These are phyloP conservation scores for Amphipyra tragopoginis DNA, from an alignment of 2,888 invertebrate genomes.

Conservation along the genomic window DNA sequence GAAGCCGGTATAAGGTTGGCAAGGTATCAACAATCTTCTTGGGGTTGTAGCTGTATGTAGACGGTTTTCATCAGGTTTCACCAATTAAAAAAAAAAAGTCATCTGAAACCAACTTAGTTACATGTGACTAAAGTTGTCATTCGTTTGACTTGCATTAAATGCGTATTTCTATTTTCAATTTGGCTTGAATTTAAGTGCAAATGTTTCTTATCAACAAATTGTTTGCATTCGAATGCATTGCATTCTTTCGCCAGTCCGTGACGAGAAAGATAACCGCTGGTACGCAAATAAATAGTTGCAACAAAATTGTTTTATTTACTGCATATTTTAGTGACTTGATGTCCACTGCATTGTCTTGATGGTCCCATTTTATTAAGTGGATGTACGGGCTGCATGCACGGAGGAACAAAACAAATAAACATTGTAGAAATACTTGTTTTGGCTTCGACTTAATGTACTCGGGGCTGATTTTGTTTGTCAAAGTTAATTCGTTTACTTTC, in stretches of 20 bases:
- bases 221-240: slow-evolving; percentile 36
- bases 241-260: slow-evolving; percentile 36
- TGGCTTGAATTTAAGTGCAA: neutral
- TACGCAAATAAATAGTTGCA: slow-evolving; percentile 19
- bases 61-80: too few relatives aligned
- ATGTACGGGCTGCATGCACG: neutral
- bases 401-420: slow-evolving; percentile 14
- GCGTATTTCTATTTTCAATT: too few relatives aligned
- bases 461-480: neutral
- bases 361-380: slow-evolving; percentile 26
- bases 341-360: slow-evolving; percentile 26
- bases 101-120: too few relatives aligned
- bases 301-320: slow-evolving; percentile 5
- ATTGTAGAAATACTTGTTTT: slow-evolving; percentile 2
- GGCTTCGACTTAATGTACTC: neutral
- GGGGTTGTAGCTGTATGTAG: too few relatives aligned
- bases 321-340: slow-evolving; percentile 25
- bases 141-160: too few relatives aligned
- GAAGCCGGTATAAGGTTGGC: too few relatives aligned
- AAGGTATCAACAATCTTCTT: too few relatives aligned
- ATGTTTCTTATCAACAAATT: slow-evolving; percentile 41
- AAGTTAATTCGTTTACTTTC: too few relatives aligned
- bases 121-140: too few relatives aligned
- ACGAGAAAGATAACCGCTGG: slow-evolving; percentile 29
- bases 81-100: too few relatives aligned